Evolutionary conservation across 2,113 vertebrate genomes (phyloP).

Genomic region (Indicator maculatus): DNA sequence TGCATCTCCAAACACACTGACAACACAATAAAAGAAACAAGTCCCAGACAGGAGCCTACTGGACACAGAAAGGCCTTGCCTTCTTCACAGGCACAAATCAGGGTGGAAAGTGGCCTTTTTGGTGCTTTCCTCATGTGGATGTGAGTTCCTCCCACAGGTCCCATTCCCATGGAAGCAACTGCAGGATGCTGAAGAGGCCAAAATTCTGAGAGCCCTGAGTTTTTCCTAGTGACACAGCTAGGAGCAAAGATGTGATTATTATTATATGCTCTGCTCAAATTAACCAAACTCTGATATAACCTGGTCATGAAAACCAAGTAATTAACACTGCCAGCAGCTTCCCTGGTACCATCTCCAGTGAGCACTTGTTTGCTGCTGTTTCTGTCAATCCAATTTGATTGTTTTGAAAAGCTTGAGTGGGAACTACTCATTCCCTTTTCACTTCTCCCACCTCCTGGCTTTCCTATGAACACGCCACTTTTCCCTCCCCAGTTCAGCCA

Average conservation of each 20-base stretch:
- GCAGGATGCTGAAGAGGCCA: background rate
- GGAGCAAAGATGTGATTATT: background rate
- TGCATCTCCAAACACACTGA: background rate
- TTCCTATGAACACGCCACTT: accelerated
- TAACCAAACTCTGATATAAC: background rate
- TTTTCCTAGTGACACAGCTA: background rate
- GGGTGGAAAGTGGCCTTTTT: background rate
- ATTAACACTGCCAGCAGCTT: background rate
- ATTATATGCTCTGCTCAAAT: background rate
- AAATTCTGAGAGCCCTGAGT: background rate
- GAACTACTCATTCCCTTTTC: background rate
- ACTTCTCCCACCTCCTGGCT: background rate
- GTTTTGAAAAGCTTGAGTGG: background rate
- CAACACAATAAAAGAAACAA: background rate
- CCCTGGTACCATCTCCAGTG: background rate
- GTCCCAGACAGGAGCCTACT: background rate
- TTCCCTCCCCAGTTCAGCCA: background rate
- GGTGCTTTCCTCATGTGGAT: too few relatives aligned
- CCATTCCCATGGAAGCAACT: background rate
- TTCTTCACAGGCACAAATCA: background rate
- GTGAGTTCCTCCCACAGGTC: background rate
- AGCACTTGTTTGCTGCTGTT: background rate
- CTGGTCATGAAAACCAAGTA: background rate
- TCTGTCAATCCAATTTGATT: background rate
- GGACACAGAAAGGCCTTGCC: background rate